A percentile compares a stretch with the other conserved stretches of the same genome.
These are phyloP conservation scores for Cremastobaeus sp. DNA, from an alignment of 2,888 invertebrate genomes.

Conservation along the genomic window DNA sequence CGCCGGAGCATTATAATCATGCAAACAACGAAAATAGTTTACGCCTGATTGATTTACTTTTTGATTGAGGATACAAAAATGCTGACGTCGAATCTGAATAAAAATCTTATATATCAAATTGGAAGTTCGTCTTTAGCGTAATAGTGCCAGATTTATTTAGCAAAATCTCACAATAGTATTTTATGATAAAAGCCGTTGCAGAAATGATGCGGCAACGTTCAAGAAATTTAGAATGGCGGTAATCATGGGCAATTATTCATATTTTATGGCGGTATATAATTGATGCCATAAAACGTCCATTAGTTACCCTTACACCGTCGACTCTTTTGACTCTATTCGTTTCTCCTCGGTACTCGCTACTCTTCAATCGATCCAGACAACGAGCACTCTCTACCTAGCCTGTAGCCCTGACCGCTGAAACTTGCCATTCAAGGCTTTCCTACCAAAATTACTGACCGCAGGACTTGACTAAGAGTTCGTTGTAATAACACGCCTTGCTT, in stretches of 20 bases:
- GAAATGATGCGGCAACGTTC: constrained; percentile 50
- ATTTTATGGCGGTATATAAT: constrained; percentile 74
- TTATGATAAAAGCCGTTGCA: constrained; percentile 57
- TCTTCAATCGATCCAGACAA: constrained; percentile 47
- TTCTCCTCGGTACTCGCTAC: constrained; percentile 22
- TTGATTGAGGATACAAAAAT: too few species aligned
- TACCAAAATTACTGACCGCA: constrained; percentile 57
- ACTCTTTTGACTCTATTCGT: constrained; percentile 45
- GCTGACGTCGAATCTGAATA: too few species aligned
- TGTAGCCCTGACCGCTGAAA: constrained; percentile 51
- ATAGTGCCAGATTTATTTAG: neutral
- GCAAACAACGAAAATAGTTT: too few species aligned
- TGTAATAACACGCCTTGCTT: constrained; percentile 60
- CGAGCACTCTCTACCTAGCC: constrained; percentile 27
- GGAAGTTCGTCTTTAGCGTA: neutral
- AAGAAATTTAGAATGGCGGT: constrained; percentile 67
- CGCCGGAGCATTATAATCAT: too few species aligned
- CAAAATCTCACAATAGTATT: constrained; percentile 42
- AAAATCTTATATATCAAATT: too few species aligned
- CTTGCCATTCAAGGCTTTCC: constrained; percentile 53
- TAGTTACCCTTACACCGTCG: constrained; percentile 67
- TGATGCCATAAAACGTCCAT: constrained; percentile 74
- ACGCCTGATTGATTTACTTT: constrained; percentile 3
- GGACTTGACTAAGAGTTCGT: constrained; percentile 59
- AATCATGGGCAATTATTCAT: constrained; percentile 73